phyloP scores from a whole-genome alignment of 2,797 vertebrate species.

The Tamandua tetradactyla region DNA sequence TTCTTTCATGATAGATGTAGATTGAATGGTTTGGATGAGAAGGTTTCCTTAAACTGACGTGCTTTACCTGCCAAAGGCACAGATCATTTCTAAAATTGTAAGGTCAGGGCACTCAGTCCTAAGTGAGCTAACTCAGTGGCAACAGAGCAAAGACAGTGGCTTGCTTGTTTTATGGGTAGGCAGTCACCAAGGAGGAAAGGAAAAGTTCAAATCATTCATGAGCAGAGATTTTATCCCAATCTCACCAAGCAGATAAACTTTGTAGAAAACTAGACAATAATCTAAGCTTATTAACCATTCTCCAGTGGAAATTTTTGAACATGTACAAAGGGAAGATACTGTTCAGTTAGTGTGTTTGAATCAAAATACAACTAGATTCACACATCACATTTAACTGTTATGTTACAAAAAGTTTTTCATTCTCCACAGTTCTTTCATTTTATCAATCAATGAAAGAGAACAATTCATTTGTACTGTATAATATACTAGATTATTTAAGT shows the following conservation, averaged over 20 bases:
- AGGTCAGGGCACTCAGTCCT: background rate
- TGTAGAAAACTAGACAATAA: background rate
- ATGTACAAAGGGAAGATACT: background rate
- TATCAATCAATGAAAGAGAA: background rate
- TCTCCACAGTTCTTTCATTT: background rate
- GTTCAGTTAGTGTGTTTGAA: background rate
- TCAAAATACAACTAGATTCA: background rate
- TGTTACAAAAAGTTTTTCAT: no score
- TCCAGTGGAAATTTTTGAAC: background rate
- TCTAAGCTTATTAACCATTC: background rate
- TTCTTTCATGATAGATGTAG: background rate
- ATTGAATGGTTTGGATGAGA: background rate
- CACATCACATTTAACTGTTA: background rate
- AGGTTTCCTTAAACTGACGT: no score
- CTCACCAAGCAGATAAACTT: background rate
- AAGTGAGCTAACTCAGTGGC: background rate
- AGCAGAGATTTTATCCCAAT: background rate
- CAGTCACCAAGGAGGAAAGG: background rate
- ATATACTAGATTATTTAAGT: background rate
- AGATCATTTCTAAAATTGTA: background rate
- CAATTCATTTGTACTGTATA: background rate
- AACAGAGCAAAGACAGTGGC: background rate
- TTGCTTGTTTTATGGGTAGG: background rate
- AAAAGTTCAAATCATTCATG: background rate
- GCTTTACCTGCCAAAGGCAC: background rate